Percentiles rank a stretch among this genome's conserved stretches.
Evolutionary conservation across 2,113 vertebrate genomes (phyloP).

Genomic region (Nettapus auritus): DNA sequence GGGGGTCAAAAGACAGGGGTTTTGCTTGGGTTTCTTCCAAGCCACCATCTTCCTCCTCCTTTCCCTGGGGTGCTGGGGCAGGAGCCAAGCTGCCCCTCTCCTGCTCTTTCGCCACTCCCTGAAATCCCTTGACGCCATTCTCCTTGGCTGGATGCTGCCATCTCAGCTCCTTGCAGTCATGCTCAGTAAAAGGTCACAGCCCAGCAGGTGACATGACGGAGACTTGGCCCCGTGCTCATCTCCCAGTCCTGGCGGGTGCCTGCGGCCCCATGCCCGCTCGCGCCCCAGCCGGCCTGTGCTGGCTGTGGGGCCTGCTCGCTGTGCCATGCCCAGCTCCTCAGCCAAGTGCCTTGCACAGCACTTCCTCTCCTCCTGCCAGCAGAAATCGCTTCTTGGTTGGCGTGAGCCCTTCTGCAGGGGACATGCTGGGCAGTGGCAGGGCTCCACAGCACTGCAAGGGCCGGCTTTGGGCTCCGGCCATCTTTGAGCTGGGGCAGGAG

Average conservation of each 20-base stretch:
- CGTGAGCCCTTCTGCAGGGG: neutral
- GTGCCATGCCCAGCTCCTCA: neutral
- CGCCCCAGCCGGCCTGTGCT: neutral
- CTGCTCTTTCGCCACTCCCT: neutral
- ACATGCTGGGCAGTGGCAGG: neutral
- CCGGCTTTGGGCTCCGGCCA: neutral
- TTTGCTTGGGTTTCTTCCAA: neutral
- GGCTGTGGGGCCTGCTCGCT: neutral
- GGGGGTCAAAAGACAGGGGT: no score
- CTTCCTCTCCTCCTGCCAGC: neutral
- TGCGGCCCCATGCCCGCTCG: neutral
- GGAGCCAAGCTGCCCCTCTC: neutral
- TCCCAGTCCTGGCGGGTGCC: neutral
- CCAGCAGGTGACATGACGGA: neutral
- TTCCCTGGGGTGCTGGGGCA: neutral
- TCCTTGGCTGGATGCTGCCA: neutral
- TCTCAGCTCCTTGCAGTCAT: neutral
- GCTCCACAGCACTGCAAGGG: neutral
- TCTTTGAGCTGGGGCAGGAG: neutral
- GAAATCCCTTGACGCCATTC: neutral
- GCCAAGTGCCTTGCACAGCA: neutral
- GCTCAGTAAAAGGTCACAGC: neutral
- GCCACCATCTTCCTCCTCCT: neutral
- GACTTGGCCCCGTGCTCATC: no score
- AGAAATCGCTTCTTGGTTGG: neutral